Evolutionary conservation across 2,113 vertebrate genomes (phyloP), one percentile per base, ranked within the genome.

Genomic region (Poecile atricapillus): DNA sequence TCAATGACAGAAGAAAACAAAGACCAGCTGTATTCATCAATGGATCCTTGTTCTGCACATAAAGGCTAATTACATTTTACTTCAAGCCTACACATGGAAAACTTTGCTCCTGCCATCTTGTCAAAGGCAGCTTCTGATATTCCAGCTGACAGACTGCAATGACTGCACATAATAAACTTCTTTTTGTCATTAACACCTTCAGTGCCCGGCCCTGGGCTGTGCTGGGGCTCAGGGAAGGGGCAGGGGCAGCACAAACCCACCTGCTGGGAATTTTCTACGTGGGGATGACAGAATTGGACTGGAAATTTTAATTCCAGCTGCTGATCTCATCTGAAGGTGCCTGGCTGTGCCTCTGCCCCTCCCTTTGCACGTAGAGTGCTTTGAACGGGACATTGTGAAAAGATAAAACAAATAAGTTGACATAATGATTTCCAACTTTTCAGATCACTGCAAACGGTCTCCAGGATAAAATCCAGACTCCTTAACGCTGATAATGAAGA

Each of bases 21-120:
- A 98, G 98, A 96, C 97, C 97, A 98, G 98, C 98, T 98, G 98
- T 98, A 97, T 97, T 98, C 98, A 98, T 98, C 98, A 98, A 98
- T 98, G 98, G 97, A 97, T 97, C 98, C 98, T 98, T 98, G 98
- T 98, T 98, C 98, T 96, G 97, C 97, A 96, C 98, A 98, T 97
- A 98, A 98, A 98, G 98, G 98, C 98, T 98, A 98, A 98, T 98
- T 98, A 98, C 98, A 98, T 98, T 98, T 98, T 97, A 98, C 98
- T 98, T 98, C 98, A 98, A 98, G 98, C 98, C 98, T 98, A 98
- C 98, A 98, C 98, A 98, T 97, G 98, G 98, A 98, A 98, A 98
- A 98, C 98, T 98, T 98, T 96, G 97, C 97, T 81, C 97, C 97
- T 94, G 97, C 97, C 91, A 93, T 97, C 95, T 97, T 91, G 90